A percentile compares a stretch with the other conserved stretches of the same genome.
Evolutionary conservation across 2,797 vertebrate genomes (phyloP).

Genomic region (Synaphobranchus kaupii): DNA sequence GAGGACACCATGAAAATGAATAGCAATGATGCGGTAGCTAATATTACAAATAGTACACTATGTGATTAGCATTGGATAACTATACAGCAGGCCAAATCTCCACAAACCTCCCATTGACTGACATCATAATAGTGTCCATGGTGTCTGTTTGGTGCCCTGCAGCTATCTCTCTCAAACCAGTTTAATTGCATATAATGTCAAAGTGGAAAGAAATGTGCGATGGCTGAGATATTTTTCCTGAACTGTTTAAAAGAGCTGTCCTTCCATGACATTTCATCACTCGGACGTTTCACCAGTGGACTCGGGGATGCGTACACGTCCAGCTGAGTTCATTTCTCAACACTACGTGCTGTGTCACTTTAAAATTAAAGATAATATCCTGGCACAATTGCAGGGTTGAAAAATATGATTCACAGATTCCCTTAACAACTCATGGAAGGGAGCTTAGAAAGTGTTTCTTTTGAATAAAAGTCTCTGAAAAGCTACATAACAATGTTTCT

Average conservation of each 20-base stretch:
- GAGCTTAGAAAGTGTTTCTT: neutral
- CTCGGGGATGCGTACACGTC: neutral
- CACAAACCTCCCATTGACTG: neutral
- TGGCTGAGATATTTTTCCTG: neutral
- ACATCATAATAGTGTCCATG: slow-evolving; percentile 35
- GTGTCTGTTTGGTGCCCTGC: slow-evolving; percentile 19
- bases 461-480: neutral
- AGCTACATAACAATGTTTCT: neutral
- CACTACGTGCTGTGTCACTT: neutral
- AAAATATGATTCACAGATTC: neutral
- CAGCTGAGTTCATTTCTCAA: neutral
- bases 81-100: neutral
- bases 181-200: neutral
- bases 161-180: neutral
- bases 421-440: neutral
- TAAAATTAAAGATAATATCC: neutral
- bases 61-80: neutral
- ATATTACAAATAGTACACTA: neutral
- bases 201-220: neutral
- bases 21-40: neutral
- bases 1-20: neutral
- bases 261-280: neutral
- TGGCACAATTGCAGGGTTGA: neutral
- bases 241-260: neutral
- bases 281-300: neutral